These are phyloP conservation scores for Gasteruption jaculator DNA, from an alignment of 2,888 invertebrate species.

Conservation along the genomic window DNA sequence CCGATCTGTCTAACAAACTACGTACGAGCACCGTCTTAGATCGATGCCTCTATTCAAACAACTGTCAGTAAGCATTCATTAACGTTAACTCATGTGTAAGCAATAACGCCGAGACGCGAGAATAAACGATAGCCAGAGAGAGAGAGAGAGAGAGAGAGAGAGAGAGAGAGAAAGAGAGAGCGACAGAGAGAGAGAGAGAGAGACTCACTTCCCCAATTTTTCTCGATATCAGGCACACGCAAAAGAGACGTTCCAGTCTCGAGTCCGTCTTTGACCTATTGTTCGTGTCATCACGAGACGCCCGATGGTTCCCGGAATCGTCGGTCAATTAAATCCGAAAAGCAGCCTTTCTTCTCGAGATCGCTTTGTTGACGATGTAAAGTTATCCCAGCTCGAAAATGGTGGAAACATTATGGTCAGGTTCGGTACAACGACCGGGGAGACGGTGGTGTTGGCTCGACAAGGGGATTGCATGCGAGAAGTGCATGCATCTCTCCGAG, in stretches of 20 bases:
- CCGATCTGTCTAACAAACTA: constrained; percentile 19
- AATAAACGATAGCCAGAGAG: constrained; percentile 33
- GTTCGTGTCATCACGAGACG: too few relatives aligned
- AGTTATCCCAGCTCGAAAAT: constrained; percentile 25
- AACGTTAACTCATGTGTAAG: constrained; percentile 25
- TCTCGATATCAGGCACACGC: too few relatives aligned
- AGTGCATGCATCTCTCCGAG: constrained; percentile 40
- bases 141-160: too few relatives aligned
- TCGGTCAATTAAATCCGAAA: too few relatives aligned
- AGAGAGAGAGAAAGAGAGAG: too few relatives aligned
- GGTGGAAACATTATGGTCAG: constrained; percentile 17
- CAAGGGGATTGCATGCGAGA: constrained; percentile 42
- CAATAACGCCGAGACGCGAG: constrained; percentile 24
- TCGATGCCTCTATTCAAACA: constrained; percentile 35
- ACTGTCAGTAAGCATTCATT: constrained; percentile 28
- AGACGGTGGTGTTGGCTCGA: constrained; percentile 21
- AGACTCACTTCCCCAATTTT: too few relatives aligned
- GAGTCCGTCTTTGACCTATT: too few relatives aligned
- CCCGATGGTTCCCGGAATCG: too few relatives aligned
- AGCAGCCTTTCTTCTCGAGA: too few relatives aligned
- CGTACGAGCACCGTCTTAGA: constrained; percentile 24
- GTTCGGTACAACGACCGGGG: constrained; percentile 4
- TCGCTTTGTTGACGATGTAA: too few relatives aligned
- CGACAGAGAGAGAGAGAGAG: too few relatives aligned
- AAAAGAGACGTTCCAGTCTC: too few relatives aligned